These are phyloP conservation scores for Drosophila chauvacae DNA, from an alignment of 1,140 invertebrate species.

Conservation along the genomic window DNA sequence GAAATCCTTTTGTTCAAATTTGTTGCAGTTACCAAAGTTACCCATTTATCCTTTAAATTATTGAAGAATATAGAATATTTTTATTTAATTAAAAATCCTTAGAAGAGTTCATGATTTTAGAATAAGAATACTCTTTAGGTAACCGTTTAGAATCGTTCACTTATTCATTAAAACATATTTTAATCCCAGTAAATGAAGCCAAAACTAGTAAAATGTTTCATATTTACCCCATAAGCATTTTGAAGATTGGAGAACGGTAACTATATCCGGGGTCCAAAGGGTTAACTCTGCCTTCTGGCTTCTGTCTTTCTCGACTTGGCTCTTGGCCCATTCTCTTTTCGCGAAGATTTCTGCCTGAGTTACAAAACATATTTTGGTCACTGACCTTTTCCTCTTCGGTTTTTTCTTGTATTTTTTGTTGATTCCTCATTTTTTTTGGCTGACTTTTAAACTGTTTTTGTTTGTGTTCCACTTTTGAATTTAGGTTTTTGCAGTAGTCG, in stretches of 20 bases:
- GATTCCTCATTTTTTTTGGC: conserved; percentile 42
- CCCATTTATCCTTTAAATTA: neutral
- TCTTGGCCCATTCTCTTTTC: conserved; percentile 61
- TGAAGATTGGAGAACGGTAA: conserved; percentile 12
- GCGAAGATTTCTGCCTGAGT: conserved; percentile 52
- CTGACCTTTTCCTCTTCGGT: conserved; percentile 57
- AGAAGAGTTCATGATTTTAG: neutral
- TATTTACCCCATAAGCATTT: neutral
- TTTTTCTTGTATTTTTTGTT: conserved; percentile 44
- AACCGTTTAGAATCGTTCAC: neutral
- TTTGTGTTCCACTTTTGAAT: conserved; percentile 67
- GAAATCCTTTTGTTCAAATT: conserved; percentile 18
- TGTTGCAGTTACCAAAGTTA: neutral
- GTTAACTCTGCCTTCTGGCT: conserved; percentile 32
- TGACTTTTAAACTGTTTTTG: conserved; percentile 49
- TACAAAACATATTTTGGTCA: conserved; percentile 70
- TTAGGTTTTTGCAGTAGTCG: conserved; percentile 60
- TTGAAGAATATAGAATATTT: neutral
- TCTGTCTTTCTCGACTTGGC: conserved; percentile 16
- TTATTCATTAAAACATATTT: neutral
- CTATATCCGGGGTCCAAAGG: conserved; percentile 47
- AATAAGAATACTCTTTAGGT: neutral
- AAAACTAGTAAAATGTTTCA: neutral
- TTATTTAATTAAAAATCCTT: neutral
- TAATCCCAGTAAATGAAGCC: neutral